Base-by-base conservation (phyloP, 37 sponge, comb jelly and placozoan species). In the Beroe forskalii region DNA sequence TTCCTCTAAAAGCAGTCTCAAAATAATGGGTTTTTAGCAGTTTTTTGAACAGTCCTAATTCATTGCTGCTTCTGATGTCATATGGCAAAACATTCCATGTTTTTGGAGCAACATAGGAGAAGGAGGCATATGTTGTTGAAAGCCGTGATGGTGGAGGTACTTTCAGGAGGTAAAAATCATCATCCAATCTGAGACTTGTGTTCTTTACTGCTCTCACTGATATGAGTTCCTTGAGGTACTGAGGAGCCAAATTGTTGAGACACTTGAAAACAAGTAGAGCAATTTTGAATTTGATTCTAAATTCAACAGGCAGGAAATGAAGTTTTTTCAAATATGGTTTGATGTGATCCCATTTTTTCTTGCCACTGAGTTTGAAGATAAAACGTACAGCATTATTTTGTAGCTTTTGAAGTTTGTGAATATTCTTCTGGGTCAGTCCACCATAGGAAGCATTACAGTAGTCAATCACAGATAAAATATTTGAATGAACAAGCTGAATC, bases 231-330 rank as follows among this genome's bases (percentile, higher is more conserved):
- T 8, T n/a, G 4, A 64, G 66, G 17, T 64, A 64, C 30, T 64
- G 4, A 3, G 66, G 66, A 8, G 31, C 66, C 31, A 64, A 6
- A 27, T 64, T 64, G 17, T 64, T 64, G 31, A 64, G 4, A 22
- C 66, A 27, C 17, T 64, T 64, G 66, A 64, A 64, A 23, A 64
- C 66, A 64, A 64, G 66, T 22, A 64, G 66, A 64, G 30, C 4
- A 3, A 64, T 64, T 22, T 64, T 30, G 31, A 64, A 64, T 4
- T 27, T 8, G 31, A 64, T 64, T 64, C 31, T 30, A 48, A 17
- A 12, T 48, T 6, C 6, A 12, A 48, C 55, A 6, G 55, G 55
- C 6, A 48, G 55, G 55, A 48, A 48, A 48, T 48, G 55, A 17
- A 48, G 55, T 48, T 12, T 48, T 12, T 48, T 48, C 12, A 48